Conservation (phyloP, 2,113 vertebrate species). For the Sitta europaea region DNA sequence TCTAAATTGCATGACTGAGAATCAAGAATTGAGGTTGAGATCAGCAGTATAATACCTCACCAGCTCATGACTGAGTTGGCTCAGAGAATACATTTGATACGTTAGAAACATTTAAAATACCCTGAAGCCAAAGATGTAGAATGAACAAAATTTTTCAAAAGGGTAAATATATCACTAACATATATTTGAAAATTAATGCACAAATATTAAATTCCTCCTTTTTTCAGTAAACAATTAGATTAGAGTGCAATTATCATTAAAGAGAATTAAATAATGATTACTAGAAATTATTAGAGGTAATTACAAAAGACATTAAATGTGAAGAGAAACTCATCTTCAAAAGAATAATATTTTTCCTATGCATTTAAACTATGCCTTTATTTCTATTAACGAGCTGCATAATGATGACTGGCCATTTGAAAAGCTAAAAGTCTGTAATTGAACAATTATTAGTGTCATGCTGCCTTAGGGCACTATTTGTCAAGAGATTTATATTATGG, state of each 20-base stretch:
- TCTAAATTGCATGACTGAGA: background rate
- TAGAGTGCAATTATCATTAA: slow-evolving; percentile 46
- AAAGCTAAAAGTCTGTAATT: slow-evolving; percentile 76
- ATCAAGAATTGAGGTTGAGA: background rate
- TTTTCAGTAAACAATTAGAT: slow-evolving; percentile 48
- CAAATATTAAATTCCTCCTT: background rate
- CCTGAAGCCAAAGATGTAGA: background rate
- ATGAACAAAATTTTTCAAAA: background rate
- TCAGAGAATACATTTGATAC: background rate
- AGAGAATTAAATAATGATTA: slow-evolving; percentile 46
- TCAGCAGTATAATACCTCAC: background rate
- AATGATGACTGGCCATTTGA: slow-evolving; percentile 72
- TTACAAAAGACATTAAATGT: slow-evolving; percentile 57
- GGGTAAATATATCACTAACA: background rate
- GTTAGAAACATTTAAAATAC: background rate
- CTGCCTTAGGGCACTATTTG: slow-evolving; percentile 77
- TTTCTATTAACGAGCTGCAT: slow-evolving; percentile 64
- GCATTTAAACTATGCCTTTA: slow-evolving; percentile 55
- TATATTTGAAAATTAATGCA: background rate
- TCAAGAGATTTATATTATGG: slow-evolving; percentile 79
- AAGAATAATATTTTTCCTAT: slow-evolving; percentile 61
- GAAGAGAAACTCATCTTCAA: slow-evolving; percentile 56
- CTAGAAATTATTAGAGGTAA: slow-evolving; percentile 52
- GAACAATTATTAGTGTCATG: slow-evolving; percentile 78
- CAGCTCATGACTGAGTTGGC: background rate